Conservation (phyloP, 2,797 vertebrate species). For the Furcifer pardalis region DNA sequence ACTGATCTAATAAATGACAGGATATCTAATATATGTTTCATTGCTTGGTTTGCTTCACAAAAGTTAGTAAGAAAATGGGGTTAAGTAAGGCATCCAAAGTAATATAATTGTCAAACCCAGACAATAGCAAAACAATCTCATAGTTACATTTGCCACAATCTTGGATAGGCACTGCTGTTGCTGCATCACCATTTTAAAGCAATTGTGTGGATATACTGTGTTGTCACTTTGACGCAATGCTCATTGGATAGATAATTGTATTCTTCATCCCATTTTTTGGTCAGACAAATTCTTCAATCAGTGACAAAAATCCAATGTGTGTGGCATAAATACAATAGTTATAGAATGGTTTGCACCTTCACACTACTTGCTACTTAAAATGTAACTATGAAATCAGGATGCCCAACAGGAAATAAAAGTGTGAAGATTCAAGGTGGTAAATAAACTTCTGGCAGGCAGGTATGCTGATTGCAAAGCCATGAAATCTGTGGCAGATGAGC, state of each 20-base stretch:
- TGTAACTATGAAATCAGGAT: not conserved
- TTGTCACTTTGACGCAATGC: too few species aligned
- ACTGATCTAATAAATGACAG: too few species aligned
- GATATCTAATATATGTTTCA: too few species aligned
- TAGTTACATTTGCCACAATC: too few species aligned
- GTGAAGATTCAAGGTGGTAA: not conserved
- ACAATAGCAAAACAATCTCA: too few species aligned
- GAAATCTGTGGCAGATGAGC: not conserved
- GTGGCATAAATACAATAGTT: not conserved
- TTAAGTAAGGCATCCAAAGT: too few species aligned
- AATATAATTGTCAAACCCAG: too few species aligned
- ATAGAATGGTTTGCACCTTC: not conserved
- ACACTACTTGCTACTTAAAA: not conserved
- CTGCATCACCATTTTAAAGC: too few species aligned
- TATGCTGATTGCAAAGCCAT: not conserved
- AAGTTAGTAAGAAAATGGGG: too few species aligned
- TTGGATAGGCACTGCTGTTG: too few species aligned
- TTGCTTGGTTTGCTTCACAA: too few species aligned
- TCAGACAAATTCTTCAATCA: not conserved
- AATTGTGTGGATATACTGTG: too few species aligned
- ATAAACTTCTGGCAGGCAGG: not conserved
- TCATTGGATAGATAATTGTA: not conserved
- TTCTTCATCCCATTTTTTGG: not conserved
- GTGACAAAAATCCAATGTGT: not conserved
- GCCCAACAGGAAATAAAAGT: not conserved